These are phyloP conservation scores for Apolygus lucorum DNA, from an alignment of 1,140 invertebrate genomes.

Conservation along the genomic window DNA sequence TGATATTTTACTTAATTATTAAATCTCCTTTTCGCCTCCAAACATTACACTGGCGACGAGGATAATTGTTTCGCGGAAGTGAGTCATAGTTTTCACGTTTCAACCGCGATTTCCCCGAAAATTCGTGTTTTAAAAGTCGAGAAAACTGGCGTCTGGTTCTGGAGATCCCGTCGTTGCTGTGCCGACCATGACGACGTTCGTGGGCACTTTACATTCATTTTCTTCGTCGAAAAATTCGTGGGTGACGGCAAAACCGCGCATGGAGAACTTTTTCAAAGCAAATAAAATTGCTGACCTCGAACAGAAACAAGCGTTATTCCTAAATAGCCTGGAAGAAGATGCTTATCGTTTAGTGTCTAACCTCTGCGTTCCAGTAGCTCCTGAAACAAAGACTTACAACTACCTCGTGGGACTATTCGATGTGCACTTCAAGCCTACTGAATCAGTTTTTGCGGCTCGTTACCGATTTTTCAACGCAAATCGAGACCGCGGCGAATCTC, in stretches of 20 bases:
- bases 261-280: background rate
- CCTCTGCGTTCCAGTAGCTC: background rate
- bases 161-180: no score
- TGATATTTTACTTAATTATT: no score
- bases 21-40: no score
- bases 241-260: no score
- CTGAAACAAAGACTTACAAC: background rate
- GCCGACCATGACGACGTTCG: background rate
- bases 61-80: no score
- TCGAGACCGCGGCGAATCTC: background rate
- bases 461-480: background rate
- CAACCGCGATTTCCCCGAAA: no score
- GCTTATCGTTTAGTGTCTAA: background rate
- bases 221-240: background rate
- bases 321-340: background rate
- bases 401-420: background rate
- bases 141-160: background rate
- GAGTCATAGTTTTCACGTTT: no score
- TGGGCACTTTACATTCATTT: background rate
- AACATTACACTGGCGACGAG: no score
- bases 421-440: background rate
- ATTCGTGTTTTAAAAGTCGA: no score
- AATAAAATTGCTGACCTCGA: background rate
- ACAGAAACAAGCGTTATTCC: background rate
- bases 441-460: no score